phyloP scores from a whole-genome alignment of 2,113 vertebrate genomes.

The Melospiza melodia region DNA sequence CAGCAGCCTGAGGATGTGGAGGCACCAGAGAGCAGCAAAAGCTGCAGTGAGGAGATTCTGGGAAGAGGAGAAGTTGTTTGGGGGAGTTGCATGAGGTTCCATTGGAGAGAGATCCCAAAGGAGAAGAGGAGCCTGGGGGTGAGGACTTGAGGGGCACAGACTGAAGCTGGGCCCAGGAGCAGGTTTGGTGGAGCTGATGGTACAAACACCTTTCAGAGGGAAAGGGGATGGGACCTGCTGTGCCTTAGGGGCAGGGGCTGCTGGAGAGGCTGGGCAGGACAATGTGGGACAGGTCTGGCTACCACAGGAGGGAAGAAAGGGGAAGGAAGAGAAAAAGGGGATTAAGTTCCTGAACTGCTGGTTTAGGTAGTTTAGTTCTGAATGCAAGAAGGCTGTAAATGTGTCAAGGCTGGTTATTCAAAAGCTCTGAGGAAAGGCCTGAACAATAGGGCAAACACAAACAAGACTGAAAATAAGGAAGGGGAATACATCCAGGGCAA shows the following conservation, averaged over 20 bases:
- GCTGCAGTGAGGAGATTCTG: not conserved
- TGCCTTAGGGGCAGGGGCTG: not conserved
- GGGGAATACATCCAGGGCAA: slow-evolving; percentile 16
- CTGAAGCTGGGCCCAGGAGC: not conserved
- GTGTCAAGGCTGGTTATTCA: not conserved
- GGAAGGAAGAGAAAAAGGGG: not conserved
- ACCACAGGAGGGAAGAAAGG: accelerated
- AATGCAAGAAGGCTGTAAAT: not conserved
- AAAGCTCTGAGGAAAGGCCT: not conserved
- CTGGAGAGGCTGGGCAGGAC: not conserved
- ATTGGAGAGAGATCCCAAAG: not conserved
- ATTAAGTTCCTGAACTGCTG: not conserved
- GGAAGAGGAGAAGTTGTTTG: not conserved
- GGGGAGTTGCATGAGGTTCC: not conserved
- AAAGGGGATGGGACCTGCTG: not conserved
- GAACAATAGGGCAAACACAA: slow-evolving; percentile 32
- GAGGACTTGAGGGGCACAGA: not conserved
- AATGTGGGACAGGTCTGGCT: not conserved
- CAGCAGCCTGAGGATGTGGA: not conserved
- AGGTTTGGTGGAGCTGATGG: not conserved
- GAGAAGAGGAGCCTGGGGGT: not conserved
- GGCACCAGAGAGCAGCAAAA: not conserved
- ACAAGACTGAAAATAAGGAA: not conserved
- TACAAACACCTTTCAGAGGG: not conserved
- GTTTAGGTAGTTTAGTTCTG: not conserved